Percentiles rank a stretch among this genome's conserved stretches.
Evolutionary conservation across 1,140 invertebrate genomes (phyloP).

Genomic region (Penaeus chinensis): DNA sequence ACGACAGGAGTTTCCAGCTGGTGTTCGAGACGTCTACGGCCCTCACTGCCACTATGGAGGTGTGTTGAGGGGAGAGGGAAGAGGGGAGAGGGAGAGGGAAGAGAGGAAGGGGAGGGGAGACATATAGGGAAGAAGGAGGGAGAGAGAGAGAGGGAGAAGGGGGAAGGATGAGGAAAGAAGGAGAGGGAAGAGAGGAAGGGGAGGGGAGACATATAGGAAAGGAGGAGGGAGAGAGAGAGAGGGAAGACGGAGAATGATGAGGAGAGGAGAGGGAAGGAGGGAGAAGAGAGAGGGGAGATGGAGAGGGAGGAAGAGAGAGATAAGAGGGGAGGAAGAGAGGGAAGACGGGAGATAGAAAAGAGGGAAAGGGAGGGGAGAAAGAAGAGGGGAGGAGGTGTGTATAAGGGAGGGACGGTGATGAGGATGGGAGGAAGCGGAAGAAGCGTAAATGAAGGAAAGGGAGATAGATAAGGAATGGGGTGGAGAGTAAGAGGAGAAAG

Average conservation of each 20-base stretch:
- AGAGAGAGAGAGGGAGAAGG: not conserved
- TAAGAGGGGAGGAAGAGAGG: not conserved
- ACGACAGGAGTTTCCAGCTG: conserved; percentile 15
- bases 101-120: no score
- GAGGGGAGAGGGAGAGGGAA: not conserved
- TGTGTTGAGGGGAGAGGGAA: not conserved
- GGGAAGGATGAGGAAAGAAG: no score
- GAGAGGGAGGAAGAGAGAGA: not conserved
- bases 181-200: not conserved
- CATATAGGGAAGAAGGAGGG: not conserved
- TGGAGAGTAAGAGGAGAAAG: no score
- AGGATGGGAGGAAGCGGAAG: no score
- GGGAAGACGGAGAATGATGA: not conserved
- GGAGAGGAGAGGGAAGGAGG: not conserved
- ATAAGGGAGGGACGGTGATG: no score
- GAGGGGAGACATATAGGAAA: not conserved
- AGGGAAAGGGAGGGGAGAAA: not conserved
- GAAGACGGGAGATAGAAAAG: not conserved
- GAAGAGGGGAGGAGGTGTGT: no score
- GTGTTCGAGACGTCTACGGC: conserved; percentile 40
- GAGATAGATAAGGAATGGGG: no score
- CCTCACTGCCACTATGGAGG: conserved; percentile 28
- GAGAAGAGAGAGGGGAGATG: not conserved
- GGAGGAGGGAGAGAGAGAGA: not conserved
- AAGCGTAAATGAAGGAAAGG: no score